Base-by-base conservation (phyloP, 2,888 invertebrate genomes). In the Clitarchus hookeri region DNA sequence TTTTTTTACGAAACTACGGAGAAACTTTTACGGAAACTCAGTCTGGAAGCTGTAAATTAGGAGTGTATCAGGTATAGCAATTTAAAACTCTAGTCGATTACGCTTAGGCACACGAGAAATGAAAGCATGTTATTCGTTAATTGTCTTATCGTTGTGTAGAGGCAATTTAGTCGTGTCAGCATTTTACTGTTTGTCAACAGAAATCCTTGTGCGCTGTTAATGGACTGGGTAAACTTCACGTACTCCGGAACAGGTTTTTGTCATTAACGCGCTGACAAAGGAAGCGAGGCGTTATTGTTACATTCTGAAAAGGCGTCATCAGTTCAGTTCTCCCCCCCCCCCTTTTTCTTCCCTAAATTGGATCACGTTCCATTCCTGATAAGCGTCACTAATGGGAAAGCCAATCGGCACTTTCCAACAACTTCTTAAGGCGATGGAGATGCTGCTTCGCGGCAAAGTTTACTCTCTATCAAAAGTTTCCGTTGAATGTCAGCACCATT, bases 221-320 rank as follows among this genome's bases (percentile, higher is more conserved):
- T 19, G 65, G 65, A 65, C 65, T 65, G 65, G 16, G 65, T 65
- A 65, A 65, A 65, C 65, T 65, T 65, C 16, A 23, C n/a, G n/a
- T 65, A 65, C 65, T 23, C 65, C n/a, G 65, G 65, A 65, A 65
- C 65, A 65, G 65, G 65, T 65, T 65, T 65, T 23, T 65, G 65
- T 23, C 65, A 65, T 65, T 23, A 65, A 53, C 53, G 19, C 65
- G 23, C 65, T 65, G 23, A 65, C 65, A 65, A 65, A 65, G 65
- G 19, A 9, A n/a, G 65, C 65, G 65, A 65, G 65, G 65, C 65
- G 65, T 19, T n/a, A 65, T 65, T 65, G 65, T 65, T 65, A 65
- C 65, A 11, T 65, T 23, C 16, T 65, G 65, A 65, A 65, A 65
- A 65, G 65, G n/a, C 65, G n/a, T 65, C 65, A 65, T 65, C 65